phyloP scores from a whole-genome alignment of 1,140 invertebrate genomes.

The Hycleus cichorii region DNA sequence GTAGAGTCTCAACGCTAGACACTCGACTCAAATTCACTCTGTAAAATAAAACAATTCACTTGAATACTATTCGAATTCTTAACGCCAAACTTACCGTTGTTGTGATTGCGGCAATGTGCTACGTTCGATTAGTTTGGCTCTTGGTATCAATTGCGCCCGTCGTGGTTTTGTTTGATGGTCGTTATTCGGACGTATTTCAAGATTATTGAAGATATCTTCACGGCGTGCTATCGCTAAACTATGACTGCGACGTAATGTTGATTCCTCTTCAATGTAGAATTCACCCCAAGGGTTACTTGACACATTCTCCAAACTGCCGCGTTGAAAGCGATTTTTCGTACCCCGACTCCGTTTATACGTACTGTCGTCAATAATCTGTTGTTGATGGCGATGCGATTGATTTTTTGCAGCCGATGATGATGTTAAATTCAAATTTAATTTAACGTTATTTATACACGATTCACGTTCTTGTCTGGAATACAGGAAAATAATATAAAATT shows the following conservation, averaged over 20 bases:
- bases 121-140: conserved; percentile 62
- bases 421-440: conserved; percentile 15
- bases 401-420: conserved; percentile 6
- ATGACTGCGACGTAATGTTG: conserved; percentile 60
- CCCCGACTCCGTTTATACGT: not conserved
- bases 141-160: conserved; percentile 65
- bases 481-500: not conserved
- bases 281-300: conserved; percentile 31
- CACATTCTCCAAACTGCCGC: conserved; percentile 36
- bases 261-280: conserved; percentile 40
- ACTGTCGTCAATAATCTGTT: not conserved
- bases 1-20: conserved; percentile 7
- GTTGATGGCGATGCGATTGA: conserved; percentile 14
- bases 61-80: no score
- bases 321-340: conserved; percentile 19
- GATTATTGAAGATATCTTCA: conserved; percentile 62
- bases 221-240: conserved; percentile 65
- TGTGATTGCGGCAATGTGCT: not conserved
- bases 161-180: conserved; percentile 35
- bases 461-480: conserved; percentile 29
- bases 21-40: conserved; percentile 10
- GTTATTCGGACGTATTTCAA: conserved; percentile 45
- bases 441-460: conserved; percentile 34
- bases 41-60: not conserved
- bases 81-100: conserved; percentile 44